Evolutionary conservation across 2,888 invertebrate species (phyloP).

Genomic region (Anticlea derivata): DNA sequence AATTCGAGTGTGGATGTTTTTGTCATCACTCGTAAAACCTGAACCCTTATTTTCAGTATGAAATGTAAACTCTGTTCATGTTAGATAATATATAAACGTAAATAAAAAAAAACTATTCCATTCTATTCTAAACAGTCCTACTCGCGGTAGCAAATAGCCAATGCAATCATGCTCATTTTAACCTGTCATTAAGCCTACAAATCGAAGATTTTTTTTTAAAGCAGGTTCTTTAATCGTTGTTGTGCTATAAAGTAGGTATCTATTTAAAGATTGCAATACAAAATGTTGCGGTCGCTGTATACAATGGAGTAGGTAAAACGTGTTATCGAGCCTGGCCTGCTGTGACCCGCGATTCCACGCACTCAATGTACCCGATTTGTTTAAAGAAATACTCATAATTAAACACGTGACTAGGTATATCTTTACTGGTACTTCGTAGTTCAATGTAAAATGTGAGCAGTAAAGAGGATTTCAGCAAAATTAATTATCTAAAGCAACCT

Average conservation of each 20-base stretch:
- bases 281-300: conserved; percentile 37
- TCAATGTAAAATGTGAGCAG: neutral
- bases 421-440: neutral
- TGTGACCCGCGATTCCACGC: conserved; percentile 42
- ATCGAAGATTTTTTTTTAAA: too few species aligned
- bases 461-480: neutral
- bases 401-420: conserved; percentile 29
- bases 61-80: too few species aligned
- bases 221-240: too few species aligned
- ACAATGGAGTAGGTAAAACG: conserved; percentile 32
- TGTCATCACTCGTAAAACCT: too few species aligned
- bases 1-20: too few species aligned
- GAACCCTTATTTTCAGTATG: too few species aligned
- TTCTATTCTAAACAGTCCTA: too few species aligned
- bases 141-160: conserved; percentile 7
- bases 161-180: too few species aligned
- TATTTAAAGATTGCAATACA: conserved; percentile 2
- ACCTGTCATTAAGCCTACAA: too few species aligned
- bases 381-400: conserved; percentile 17
- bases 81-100: too few species aligned
- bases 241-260: too few species aligned
- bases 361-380: conserved; percentile 31
- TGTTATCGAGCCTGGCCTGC: conserved; percentile 37
- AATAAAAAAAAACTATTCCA: too few species aligned
- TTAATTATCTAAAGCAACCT: neutral